A percentile compares a stretch with the other conserved stretches of the same genome.
phyloP scores from a whole-genome alignment of 2,888 invertebrate species.

The Monochamus alternatus region DNA sequence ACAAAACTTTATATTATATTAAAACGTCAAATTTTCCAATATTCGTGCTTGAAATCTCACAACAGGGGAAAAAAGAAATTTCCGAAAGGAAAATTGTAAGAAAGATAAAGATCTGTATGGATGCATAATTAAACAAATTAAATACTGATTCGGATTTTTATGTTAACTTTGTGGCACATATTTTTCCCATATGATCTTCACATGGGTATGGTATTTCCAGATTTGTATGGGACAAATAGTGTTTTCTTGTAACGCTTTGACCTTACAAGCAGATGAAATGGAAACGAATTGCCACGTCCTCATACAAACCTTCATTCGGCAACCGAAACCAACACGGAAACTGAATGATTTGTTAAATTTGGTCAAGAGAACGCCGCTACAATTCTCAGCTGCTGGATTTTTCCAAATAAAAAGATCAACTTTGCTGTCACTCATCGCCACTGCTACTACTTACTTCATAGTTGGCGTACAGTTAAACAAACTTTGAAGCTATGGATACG shows the following conservation, averaged over 20 bases:
- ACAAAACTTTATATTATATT: no score
- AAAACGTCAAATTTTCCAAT: no score
- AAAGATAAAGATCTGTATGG: no score
- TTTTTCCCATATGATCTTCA: no score
- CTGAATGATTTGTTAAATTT: background rate
- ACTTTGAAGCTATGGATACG: no score
- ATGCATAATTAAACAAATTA: no score
- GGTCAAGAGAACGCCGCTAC: background rate
- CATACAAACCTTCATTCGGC: background rate
- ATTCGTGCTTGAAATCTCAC: no score
- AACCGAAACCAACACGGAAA: background rate
- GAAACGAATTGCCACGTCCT: background rate
- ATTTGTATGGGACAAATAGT: background rate
- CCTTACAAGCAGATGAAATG: background rate
- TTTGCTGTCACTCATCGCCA: background rate
- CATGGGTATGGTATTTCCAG: no score
- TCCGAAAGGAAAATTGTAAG: no score
- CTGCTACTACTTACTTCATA: conserved; percentile 19
- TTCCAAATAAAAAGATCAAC: conserved; percentile 14
- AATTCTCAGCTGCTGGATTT: conserved; percentile 18
- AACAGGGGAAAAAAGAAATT: no score
- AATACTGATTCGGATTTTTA: no score
- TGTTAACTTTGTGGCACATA: no score
- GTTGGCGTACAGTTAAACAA: conserved; percentile 4
- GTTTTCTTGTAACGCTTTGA: conserved; percentile 7